Base-by-base conservation (phyloP, 2,113 vertebrate genomes). In the Planiliza haematocheilus region DNA sequence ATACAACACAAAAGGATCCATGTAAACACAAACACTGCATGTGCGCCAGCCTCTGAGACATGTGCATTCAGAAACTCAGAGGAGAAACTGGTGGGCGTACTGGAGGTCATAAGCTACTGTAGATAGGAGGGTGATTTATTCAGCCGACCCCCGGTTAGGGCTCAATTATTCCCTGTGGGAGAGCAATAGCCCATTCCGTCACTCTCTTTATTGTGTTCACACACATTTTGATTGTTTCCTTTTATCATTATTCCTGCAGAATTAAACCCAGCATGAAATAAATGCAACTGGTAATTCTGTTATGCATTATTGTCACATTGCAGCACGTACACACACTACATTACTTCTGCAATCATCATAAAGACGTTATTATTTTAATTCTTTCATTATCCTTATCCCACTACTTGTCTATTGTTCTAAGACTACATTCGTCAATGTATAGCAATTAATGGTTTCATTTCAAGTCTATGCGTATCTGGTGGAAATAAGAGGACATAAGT, bases 181-280 rank as follows among this genome's bases (percentile, higher is more conserved):
- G 82, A 86, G 82, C 77, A 88, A 85, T 82, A 70, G 81, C 70
- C 83, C 88, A 86, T 91, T 88, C 85, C 46, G 18, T 89, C 64
- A 77, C 84, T 79, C 53, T 76, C 84, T 88, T 89, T 90, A 88
- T 88, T 88, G 85, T 85, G 85, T 87, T 89, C 84, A 85, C 89
- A 89, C 80, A 74, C 88, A 79, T 89, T 92, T 88, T 92, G 89
- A 92, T 92, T 91, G 89, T 93, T 91, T 91, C 91, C 84, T 91
- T 91, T 94, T 86, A 88, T 93, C 91, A 92, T 90, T 91, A 84
- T 91, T 93, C 91, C 86, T 84, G 84, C 81, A 90, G 89, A 93
- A 93, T 94, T 92, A 92, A 94, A 93, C 89, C 77, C 91, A 91
- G 90, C 91, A 89, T 91, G 92, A 91, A 88, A 87, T 92, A 90